A percentile compares a stretch with the other conserved stretches of the same genome.
Conservation (phyloP, 2,797 vertebrate genomes). For the Antennarius maculatus region DNA sequence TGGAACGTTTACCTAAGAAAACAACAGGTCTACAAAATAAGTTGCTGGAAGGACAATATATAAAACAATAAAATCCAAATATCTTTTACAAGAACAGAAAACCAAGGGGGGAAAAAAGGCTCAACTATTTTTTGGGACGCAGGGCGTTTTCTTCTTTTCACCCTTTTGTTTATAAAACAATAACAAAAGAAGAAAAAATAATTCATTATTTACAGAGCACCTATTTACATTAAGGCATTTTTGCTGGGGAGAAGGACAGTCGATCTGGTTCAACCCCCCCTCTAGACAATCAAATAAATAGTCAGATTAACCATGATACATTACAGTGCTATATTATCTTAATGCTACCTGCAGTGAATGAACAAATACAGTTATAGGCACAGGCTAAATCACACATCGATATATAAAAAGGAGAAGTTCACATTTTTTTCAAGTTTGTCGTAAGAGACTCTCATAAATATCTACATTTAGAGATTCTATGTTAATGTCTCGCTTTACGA, state of each 20-base stretch:
- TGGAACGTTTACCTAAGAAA: conserved; percentile 80
- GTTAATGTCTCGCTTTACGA: neutral
- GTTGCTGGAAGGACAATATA: conserved; percentile 78
- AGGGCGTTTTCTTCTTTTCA: conserved; percentile 84
- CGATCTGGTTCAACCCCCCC: conserved; percentile 72
- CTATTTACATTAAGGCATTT: conserved; percentile 96
- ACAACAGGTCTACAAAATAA: conserved; percentile 80
- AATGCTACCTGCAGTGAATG: conserved; percentile 74
- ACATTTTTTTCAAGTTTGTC: conserved; percentile 12
- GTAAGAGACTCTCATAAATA: neutral
- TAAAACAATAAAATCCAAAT: conserved; percentile 79
- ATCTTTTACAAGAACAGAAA: conserved; percentile 77
- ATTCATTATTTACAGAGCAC: conserved; percentile 92
- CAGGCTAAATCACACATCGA: conserved; percentile 58
- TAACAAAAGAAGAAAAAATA: conserved; percentile 85
- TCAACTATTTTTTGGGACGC: conserved; percentile 87
- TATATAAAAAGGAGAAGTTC: conserved; percentile 44
- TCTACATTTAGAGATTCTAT: conserved; percentile 12
- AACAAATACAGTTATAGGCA: conserved; percentile 69
- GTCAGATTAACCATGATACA: conserved; percentile 78
- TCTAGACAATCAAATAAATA: conserved; percentile 85
- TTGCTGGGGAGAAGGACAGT: conserved; percentile 76
- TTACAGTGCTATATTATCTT: conserved; percentile 75
- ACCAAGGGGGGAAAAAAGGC: conserved; percentile 74
- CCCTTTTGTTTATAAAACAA: conserved; percentile 87